Conservation (phyloP, 2,113 vertebrate species). For the Prolemur simus region DNA sequence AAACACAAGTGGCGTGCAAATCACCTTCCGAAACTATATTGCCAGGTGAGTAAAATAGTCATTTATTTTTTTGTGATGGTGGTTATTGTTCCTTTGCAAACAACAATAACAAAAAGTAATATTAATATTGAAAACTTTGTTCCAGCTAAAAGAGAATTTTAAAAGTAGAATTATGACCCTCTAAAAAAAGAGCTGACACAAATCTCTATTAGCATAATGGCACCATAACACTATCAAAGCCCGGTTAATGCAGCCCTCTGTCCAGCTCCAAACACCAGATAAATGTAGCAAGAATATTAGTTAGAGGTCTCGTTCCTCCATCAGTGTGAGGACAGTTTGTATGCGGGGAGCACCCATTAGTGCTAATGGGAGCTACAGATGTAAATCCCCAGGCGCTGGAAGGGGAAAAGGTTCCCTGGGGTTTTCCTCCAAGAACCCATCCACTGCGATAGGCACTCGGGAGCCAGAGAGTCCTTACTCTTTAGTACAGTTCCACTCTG, state of each 20-base stretch:
- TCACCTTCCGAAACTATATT: background rate
- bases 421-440: conserved; percentile 45
- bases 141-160: conserved; percentile 49
- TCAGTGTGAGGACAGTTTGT: conserved; percentile 26
- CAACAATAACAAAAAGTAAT: background rate
- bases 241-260: conserved; percentile 31
- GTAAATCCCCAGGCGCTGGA: conserved; percentile 66
- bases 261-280: background rate
- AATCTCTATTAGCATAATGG: conserved; percentile 64
- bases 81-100: background rate
- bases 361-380: conserved; percentile 70
- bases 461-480: background rate
- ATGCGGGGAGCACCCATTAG: conserved; percentile 43
- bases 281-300: conserved; percentile 51
- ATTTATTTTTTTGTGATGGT: background rate
- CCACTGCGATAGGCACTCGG: background rate
- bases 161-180: conserved; percentile 53
- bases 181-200: conserved; percentile 56
- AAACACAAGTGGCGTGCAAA: background rate
- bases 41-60: background rate
- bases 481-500: background rate
- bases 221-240: background rate
- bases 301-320: conserved; percentile 21
- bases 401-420: background rate
- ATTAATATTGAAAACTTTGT: conserved; percentile 56